These are phyloP conservation scores for Oryzias curvinotus DNA, from an alignment of 2,113 vertebrate genomes.

Conservation along the genomic window DNA sequence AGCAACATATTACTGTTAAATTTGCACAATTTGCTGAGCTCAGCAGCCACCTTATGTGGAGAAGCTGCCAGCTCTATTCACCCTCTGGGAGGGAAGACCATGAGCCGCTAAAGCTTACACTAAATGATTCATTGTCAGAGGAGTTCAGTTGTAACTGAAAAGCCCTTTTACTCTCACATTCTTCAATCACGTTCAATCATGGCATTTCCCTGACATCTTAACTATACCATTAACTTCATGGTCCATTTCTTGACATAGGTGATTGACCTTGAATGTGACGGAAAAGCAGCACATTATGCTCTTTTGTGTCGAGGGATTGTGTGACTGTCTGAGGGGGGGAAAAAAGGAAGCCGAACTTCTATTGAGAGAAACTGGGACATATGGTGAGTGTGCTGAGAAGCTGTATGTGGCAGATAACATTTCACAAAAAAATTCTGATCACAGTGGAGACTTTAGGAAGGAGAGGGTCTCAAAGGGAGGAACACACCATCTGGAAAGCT, in stretches of 20 bases:
- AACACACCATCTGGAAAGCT: conserved; percentile 65
- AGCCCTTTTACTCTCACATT: background rate
- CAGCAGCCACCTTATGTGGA: background rate
- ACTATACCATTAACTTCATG: background rate
- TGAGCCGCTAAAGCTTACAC: background rate
- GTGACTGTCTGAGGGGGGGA: conserved; percentile 3
- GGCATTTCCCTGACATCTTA: background rate
- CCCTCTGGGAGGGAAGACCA: conserved; percentile 1
- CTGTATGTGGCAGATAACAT: conserved; percentile 66
- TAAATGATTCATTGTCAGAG: conserved; percentile 5
- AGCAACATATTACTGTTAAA: background rate
- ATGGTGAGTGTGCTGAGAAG: conserved; percentile 56
- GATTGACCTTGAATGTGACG: background rate
- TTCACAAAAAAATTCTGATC: conserved; percentile 51
- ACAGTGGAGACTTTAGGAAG: conserved; percentile 44
- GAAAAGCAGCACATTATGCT: conserved; percentile 2
- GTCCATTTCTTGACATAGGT: background rate
- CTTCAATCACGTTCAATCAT: fast-evolving
- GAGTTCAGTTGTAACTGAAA: background rate
- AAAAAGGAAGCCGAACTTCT: conserved; percentile 12
- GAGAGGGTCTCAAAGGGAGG: conserved; percentile 56
- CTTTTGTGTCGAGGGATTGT: background rate
- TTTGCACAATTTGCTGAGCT: conserved; percentile 1
- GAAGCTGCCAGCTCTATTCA: conserved; percentile 1
- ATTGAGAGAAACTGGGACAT: conserved; percentile 50